Base-by-base conservation (phyloP, 2,888 invertebrate genomes). In the Nomada fucata region DNA sequence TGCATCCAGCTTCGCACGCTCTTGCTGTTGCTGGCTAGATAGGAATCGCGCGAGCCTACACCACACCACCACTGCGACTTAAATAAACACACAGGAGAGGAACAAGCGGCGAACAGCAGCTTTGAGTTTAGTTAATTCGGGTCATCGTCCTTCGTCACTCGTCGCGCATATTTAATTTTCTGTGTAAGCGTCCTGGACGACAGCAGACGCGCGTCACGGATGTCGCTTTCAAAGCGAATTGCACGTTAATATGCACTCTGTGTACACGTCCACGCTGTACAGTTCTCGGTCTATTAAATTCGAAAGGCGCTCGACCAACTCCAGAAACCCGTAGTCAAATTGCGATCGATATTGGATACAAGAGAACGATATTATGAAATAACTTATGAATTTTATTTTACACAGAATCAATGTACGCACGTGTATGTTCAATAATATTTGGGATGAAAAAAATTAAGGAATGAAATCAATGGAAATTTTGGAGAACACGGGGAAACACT, bases 81-180 rank as follows among this genome's bases (percentile, higher is more conserved):
- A 87, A 86, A 87, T 85, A 87, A 87, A 88, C 79, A 86, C 71
- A 52, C n/a, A 81, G 72, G 84, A 76, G 82, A 72, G 83, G 79
- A 75, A 70, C 75, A 75, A 78, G 57, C 69, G 72, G 72, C 60
- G 76, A 79, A 75, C 84, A 72, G 71, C 78, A 76, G 86, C 86
- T 82, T 85, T 82, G 82, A 85, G 86, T 88, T 85, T 87, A 89
- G 87, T 86, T 89, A 90, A 90, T 90, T 89, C 88, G 88, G 90
- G 90, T 91, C 90, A 90, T 87, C 88, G 90, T 86, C 90, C 90
- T 88, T 86, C 84, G 82, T 78, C 84, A 76, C 83, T 76, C 73
- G 83, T 84, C 84, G 85, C 64, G 76, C 84, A 86, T 81, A 83
- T 81, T 86, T 86, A 78, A 86, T 86, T 86, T 86, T 86, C 84